These are phyloP conservation scores for Amphimallon solstitiale DNA, from an alignment of 2,888 invertebrate genomes.

Conservation along the genomic window DNA sequence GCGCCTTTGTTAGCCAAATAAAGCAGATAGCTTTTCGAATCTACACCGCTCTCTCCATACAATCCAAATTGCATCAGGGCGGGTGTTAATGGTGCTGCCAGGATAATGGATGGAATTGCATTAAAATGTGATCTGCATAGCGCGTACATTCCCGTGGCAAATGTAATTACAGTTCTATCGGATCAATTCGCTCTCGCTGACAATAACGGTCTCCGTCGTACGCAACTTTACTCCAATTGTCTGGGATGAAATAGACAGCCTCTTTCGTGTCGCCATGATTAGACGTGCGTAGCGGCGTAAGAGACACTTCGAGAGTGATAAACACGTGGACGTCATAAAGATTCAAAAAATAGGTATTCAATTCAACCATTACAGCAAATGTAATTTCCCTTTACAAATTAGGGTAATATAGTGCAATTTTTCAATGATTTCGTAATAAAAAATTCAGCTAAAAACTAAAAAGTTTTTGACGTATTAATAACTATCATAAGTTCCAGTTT, in stretches of 20 bases:
- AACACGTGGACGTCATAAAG: not conserved
- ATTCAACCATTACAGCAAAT: no score
- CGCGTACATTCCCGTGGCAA: conserved; percentile 55
- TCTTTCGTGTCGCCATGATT: conserved; percentile 37
- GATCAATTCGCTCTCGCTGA: conserved; percentile 56
- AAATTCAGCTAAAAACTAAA: no score
- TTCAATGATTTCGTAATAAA: no score
- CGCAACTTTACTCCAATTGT: conserved; percentile 44
- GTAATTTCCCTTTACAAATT: no score
- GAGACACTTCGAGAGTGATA: not conserved
- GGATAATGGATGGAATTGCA: conserved; percentile 67
- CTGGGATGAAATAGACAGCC: conserved; percentile 38
- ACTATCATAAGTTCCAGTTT: no score
- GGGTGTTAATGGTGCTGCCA: conserved; percentile 64
- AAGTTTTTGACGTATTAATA: no score
- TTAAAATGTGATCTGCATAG: conserved; percentile 67
- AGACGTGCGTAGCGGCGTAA: conserved; percentile 7
- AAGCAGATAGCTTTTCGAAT: conserved; percentile 62
- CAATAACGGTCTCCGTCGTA: conserved; percentile 37
- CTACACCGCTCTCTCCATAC: conserved; percentile 56
- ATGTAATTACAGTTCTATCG: conserved; percentile 49
- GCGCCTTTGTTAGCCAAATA: conserved; percentile 60
- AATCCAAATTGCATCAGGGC: conserved; percentile 64
- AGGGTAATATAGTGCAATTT: no score
- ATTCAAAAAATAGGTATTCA: no score